Percentiles rank a stretch among this genome's conserved stretches.
Evolutionary conservation across 2,113 vertebrate genomes (phyloP).

Genomic region (Otolemur garnettii): DNA sequence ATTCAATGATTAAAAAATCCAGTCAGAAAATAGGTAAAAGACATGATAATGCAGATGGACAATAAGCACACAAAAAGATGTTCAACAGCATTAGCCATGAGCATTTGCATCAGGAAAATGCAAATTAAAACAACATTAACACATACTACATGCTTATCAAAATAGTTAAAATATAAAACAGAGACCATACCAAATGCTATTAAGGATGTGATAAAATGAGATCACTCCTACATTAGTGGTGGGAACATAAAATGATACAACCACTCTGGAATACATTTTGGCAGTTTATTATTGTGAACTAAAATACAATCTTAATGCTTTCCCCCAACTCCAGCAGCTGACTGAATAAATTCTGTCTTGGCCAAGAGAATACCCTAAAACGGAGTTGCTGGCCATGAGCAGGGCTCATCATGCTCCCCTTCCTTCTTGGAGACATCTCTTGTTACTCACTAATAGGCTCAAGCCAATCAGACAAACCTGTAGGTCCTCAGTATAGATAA

Average conservation of each 20-base stretch:
- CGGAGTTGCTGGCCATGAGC: too few species aligned
- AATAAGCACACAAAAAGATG: neutral
- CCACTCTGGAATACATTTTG: neutral
- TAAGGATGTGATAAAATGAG: neutral
- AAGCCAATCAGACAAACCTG: too few species aligned
- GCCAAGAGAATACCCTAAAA: too few species aligned
- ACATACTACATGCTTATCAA: neutral
- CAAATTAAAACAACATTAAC: neutral
- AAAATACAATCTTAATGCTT: too few species aligned
- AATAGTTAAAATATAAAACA: neutral
- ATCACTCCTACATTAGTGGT: neutral
- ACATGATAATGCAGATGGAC: neutral
- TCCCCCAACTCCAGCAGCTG: too few species aligned
- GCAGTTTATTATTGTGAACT: neutral
- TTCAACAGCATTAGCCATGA: neutral
- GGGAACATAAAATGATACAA: neutral
- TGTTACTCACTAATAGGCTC: too few species aligned
- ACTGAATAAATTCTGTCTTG: too few species aligned
- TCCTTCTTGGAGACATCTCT: too few species aligned
- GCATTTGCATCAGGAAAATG: neutral
- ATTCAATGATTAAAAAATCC: neutral
- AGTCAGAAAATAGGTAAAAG: constrained; percentile 8
- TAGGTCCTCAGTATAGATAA: too few species aligned
- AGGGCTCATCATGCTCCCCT: too few species aligned
- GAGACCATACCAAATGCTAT: neutral